Evolutionary conservation across 2,113 vertebrate genomes (phyloP), one percentile per base, ranked within the genome.

Genomic region (Dasyprocta punctata): DNA sequence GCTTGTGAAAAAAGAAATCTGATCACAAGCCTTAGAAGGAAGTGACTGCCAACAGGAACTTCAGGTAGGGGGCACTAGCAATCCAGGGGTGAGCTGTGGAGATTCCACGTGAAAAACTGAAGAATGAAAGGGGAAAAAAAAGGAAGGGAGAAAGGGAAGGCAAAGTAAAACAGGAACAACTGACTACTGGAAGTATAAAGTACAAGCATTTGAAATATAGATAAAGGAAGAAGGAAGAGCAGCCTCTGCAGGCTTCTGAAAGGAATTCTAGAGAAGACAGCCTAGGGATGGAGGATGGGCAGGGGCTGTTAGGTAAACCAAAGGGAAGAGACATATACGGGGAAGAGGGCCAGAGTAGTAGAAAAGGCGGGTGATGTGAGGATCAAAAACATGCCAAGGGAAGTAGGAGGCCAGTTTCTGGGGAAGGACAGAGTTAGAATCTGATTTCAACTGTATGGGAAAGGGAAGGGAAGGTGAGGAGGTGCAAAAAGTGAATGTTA

Each of bases 1-100:
- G 60, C 26, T 75, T 90, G 73, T 92, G 26, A 89, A 96, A 86
- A 41, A 54, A 81, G 58, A 86, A 49, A 5, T 54, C 73, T 92
- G 80, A 95, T 54, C 67, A n/a, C 93, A 28, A 58, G 49, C 20
- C 84, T 7, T 83, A 30, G 13, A 33, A 47, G 52, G 61, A 93
- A 82, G 61, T 33, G 85, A 63, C 20, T 78, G 26, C 28, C 54
- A 73, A 8, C 30, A n/a, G 41, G 47, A 22, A 90, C 69, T 71
- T 28, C 81, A 60, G 33, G 11, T 13, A 56, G 44, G 71, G 41
- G 41, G 19, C 26, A 61, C 26, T 75, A 19, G 30, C 56, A 49
- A 41, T 2, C 58, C 26, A 60, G 33, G 52, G 56, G 54, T 20
- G 28, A 93, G 52, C 14, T 56, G 77, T n/a, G 30, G n/a, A 81